These are phyloP conservation scores for Bombus sylvicola DNA, from an alignment of 1,140 invertebrate genomes.

Conservation along the genomic window DNA sequence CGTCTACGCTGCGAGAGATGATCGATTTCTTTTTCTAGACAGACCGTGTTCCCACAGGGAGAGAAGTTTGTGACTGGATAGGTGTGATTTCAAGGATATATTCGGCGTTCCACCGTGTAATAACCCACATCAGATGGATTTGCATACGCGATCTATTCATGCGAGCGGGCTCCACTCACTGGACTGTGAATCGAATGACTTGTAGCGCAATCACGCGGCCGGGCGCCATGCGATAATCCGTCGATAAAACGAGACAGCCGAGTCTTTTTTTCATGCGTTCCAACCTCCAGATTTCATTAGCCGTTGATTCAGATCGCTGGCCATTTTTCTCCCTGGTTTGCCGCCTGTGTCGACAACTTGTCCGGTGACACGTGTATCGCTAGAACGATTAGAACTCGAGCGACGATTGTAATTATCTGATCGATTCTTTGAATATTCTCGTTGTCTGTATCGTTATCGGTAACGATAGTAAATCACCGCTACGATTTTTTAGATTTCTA, in stretches of 20 bases:
- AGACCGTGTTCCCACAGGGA: not conserved
- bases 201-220: constrained; percentile 28
- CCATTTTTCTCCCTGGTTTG: not conserved
- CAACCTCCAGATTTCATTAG: constrained; percentile 23
- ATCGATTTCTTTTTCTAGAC: constrained; percentile 15
- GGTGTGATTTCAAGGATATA: constrained; percentile 39
- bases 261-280: constrained; percentile 5
- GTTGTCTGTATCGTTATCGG: too few species aligned
- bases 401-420: not conserved
- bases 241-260: constrained; percentile 10
- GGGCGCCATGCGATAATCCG: constrained; percentile 31
- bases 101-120: constrained; percentile 31
- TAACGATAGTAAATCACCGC: not conserved
- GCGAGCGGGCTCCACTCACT: constrained; percentile 25
- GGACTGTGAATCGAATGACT: constrained; percentile 46
- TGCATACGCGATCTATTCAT: constrained; percentile 34
- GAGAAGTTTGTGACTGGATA: constrained; percentile 14
- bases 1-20: not conserved
- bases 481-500: not conserved
- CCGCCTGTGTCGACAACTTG: constrained; percentile 20
- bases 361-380: not conserved
- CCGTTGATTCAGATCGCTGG: constrained; percentile 4
- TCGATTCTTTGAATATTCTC: not conserved
- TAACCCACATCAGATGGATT: constrained; percentile 40
- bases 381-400: not conserved